Evolutionary conservation across 2,797 vertebrate species (phyloP).

Genomic region (Bradypodion pumilum): DNA sequence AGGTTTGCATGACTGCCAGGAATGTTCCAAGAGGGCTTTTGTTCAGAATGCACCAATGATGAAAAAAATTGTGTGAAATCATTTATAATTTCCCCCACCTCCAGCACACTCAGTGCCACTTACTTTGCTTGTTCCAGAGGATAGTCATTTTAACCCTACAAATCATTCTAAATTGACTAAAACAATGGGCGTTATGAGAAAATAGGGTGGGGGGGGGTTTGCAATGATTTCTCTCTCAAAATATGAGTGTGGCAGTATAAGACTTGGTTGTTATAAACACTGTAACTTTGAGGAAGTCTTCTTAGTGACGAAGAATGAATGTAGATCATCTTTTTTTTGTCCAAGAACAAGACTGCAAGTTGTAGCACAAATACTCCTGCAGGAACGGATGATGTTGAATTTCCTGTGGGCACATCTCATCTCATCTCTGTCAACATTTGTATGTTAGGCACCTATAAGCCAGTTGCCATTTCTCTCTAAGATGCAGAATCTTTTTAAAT

Average conservation of each 20-base stretch:
- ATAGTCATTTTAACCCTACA: no score
- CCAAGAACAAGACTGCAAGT: slow-evolving; percentile 31
- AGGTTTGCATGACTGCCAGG: neutral
- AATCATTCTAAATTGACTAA: slow-evolving; percentile 1
- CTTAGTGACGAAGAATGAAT: slow-evolving; percentile 24
- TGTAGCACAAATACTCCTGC: neutral
- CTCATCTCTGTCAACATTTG: slow-evolving; percentile 26
- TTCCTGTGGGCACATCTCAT: slow-evolving; percentile 34
- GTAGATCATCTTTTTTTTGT: neutral
- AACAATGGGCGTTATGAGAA: slow-evolving; percentile 27
- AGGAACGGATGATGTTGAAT: slow-evolving; percentile 37
- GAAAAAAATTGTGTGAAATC: neutral
- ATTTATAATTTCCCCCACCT: neutral
- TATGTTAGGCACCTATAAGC: slow-evolving; percentile 12
- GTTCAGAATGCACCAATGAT: neutral
- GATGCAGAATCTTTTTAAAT: slow-evolving; percentile 17
- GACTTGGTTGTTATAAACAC: slow-evolving; percentile 21
- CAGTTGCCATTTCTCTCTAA: slow-evolving; percentile 15
- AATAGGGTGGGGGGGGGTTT: neutral
- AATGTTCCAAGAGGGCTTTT: neutral
- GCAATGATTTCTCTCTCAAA: neutral
- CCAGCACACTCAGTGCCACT: neutral
- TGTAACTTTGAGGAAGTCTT: slow-evolving; percentile 23
- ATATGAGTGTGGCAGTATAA: neutral
- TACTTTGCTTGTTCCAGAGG: no score